phyloP scores from a whole-genome alignment of 2,888 invertebrate genomes.

The Acleris cristana region DNA sequence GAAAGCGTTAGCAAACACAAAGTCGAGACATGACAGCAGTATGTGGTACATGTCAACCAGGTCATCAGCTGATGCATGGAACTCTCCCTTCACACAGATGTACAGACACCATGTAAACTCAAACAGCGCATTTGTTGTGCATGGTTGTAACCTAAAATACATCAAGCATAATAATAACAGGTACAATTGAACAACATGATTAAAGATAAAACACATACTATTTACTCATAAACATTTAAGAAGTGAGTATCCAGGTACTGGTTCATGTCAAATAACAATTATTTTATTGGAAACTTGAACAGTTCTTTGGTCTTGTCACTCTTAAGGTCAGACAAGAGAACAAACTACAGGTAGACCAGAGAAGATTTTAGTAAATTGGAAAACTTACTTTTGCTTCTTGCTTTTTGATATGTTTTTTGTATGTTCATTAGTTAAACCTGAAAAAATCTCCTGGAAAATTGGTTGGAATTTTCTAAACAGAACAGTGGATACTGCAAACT shows the following conservation, averaged over 20 bases:
- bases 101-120: constrained; percentile 98
- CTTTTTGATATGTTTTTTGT: constrained; percentile 84
- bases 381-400: constrained; percentile 71
- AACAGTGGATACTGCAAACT: constrained; percentile 97
- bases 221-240: background rate
- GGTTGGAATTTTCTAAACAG: constrained; percentile 96
- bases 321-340: too few relatives aligned
- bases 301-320: too few relatives aligned
- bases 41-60: constrained; percentile 97
- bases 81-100: constrained; percentile 94
- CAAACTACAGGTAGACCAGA: too few relatives aligned
- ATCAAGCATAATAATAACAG: background rate
- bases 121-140: constrained; percentile 92
- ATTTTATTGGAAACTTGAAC: too few relatives aligned
- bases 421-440: constrained; percentile 84
- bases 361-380: background rate
- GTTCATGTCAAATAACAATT: too few relatives aligned
- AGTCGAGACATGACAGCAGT: constrained; percentile 94
- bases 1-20: constrained; percentile 94
- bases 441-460: constrained; percentile 94
- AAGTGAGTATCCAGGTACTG: too few relatives aligned
- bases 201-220: background rate
- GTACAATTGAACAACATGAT: background rate
- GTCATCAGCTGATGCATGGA: constrained; percentile 94
- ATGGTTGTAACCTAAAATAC: constrained; percentile 86